A percentile compares a stretch with the other conserved stretches of the same genome.
Evolutionary conservation across 2,113 vertebrate species (phyloP).

Genomic region (Cryptomyrus ogoouensis): DNA sequence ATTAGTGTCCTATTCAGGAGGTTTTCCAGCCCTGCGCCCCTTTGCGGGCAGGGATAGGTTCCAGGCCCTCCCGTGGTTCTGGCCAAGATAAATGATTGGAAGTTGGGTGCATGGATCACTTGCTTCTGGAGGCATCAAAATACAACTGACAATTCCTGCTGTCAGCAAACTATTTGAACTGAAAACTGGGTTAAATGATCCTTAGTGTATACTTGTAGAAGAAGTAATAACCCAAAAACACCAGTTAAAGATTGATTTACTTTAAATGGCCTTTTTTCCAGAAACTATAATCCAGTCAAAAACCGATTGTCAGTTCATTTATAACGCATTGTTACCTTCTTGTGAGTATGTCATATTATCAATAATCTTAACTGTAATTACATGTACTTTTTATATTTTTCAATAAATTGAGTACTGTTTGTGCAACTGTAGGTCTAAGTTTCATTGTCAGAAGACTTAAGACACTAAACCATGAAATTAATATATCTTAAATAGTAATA

Average conservation of each 20-base stretch:
- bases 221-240: not conserved
- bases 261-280: not conserved
- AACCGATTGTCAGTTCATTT: not conserved
- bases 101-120: not conserved
- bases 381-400: not conserved
- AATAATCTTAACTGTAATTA: not conserved
- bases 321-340: not conserved
- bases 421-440: not conserved
- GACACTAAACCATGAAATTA: not conserved
- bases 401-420: not conserved
- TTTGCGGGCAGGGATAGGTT: not conserved
- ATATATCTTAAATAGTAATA: not conserved
- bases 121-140: not conserved
- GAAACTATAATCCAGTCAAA: not conserved
- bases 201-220: not conserved
- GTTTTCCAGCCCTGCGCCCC: not conserved
- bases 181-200: not conserved
- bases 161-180: not conserved
- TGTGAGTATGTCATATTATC: not conserved
- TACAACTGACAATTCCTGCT: not conserved
- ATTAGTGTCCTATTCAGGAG: not conserved
- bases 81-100: not conserved
- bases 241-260: not conserved
- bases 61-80: not conserved
- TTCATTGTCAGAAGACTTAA: not conserved